Evolutionary conservation across 2,888 invertebrate genomes (phyloP).

Genomic region (Drosophila infuscata): DNA sequence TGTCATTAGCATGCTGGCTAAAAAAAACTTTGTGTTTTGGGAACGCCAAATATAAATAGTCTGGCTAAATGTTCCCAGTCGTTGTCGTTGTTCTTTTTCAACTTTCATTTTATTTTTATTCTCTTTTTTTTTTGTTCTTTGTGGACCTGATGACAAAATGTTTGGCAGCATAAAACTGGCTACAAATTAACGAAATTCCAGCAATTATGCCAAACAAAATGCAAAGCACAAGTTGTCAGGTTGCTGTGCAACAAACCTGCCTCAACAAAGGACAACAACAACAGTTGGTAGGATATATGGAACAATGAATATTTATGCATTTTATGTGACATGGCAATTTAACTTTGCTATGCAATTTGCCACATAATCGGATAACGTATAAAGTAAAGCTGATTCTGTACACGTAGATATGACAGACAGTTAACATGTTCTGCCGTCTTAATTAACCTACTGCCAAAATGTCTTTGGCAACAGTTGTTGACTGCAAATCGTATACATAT

Average conservation of each 20-base stretch:
- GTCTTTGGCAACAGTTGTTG: slow-evolving; percentile 18
- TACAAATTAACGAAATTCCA: slow-evolving; percentile 77
- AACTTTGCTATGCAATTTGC: slow-evolving; percentile 57
- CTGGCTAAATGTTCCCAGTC: slow-evolving; percentile 26
- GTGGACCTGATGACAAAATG: slow-evolving; percentile 51
- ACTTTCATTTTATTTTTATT: not conserved
- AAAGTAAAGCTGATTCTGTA: slow-evolving; percentile 41
- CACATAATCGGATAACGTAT: slow-evolving; percentile 33
- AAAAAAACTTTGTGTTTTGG: slow-evolving; percentile 57
- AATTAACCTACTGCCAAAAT: slow-evolving; percentile 32
- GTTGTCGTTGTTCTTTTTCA: slow-evolving; percentile 49
- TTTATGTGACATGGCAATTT: slow-evolving; percentile 54
- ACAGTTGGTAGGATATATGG: slow-evolving; percentile 4
- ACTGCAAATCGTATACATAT: not conserved
- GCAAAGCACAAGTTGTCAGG: slow-evolving; percentile 33
- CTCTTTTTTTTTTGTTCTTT: not conserved
- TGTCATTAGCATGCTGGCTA: slow-evolving; percentile 80
- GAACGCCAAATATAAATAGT: slow-evolving; percentile 29
- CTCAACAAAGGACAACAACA: slow-evolving; percentile 65
- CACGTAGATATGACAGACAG: slow-evolving; percentile 22
- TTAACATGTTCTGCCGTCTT: slow-evolving; percentile 16
- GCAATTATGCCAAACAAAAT: slow-evolving; percentile 67
- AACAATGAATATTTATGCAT: slow-evolving; percentile 32
- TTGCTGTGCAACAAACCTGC: slow-evolving; percentile 56
- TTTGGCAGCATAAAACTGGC: slow-evolving; percentile 64